phyloP scores from a whole-genome alignment of 2,797 vertebrate species.

The Chloroceryle inda region DNA sequence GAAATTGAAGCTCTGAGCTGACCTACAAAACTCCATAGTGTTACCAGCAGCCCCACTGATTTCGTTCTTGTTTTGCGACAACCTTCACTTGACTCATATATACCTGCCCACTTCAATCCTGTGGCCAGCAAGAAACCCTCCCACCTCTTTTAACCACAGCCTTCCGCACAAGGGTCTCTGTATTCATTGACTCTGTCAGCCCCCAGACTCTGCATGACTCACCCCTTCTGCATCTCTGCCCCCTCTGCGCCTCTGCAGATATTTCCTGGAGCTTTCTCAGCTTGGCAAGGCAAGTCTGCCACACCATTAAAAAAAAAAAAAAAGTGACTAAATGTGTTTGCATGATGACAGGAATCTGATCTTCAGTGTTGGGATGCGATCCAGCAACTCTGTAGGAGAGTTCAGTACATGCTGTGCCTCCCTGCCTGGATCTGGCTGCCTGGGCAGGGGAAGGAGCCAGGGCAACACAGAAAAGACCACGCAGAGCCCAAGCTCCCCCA shows the following conservation, averaged over 20 bases:
- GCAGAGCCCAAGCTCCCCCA: neutral
- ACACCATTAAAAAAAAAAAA: neutral
- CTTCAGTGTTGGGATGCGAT: neutral
- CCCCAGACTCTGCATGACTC: neutral
- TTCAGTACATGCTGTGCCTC: neutral
- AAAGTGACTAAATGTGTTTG: neutral
- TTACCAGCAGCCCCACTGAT: neutral
- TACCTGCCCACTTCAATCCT: neutral
- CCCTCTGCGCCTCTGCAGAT: neutral
- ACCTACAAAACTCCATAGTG: neutral
- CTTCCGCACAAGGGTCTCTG: neutral
- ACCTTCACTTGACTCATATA: conserved; percentile 4
- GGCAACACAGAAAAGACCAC: neutral
- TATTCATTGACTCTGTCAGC: neutral
- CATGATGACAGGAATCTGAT: neutral
- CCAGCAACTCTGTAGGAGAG: conserved; percentile 5
- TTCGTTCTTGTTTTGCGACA: neutral
- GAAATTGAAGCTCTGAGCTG: neutral
- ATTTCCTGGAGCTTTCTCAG: neutral
- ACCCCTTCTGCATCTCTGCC: neutral
- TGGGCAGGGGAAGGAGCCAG: neutral
- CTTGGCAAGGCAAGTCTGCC: neutral
- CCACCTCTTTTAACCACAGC: neutral
- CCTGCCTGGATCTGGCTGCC: neutral
- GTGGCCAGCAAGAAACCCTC: neutral